Evolutionary conservation across 2,113 vertebrate species (phyloP), one percentile per base, ranked within the genome.

Genomic region (Acanthisitta chloris): DNA sequence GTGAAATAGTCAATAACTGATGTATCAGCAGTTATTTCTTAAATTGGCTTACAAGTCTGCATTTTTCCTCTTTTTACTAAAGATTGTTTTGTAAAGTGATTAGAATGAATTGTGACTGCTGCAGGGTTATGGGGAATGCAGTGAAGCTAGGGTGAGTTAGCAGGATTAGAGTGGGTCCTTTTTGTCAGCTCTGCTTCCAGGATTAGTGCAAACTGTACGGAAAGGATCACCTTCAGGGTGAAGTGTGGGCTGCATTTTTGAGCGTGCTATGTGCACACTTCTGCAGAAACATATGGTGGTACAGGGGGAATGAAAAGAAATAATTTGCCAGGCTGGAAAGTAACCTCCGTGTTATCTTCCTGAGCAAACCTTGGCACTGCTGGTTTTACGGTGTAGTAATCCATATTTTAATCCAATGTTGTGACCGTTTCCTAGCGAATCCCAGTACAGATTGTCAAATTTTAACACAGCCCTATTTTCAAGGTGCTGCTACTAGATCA

Each of bases 1-100:
- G 98, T 98, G 97, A 98, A 98, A 98, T 98, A 99, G 99, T 99
- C 99, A 98, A 98, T 99, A 99, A 98, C 98, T 99, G 99, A 99
- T 99, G 98, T 98, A 99, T 99, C 99, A 99, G 99, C 99, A 99
- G 98, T 99, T 99, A 99, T 98, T 99, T 99, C 98, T 99, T 98
- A 99, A 99, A 99, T 99, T 99, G 99, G 98, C 99, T 99, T 98
- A 97, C 98, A 98, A 98, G 99, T 98, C 99, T 98, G 98, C 98
- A 97, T 99, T 98, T 98, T 95, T 96, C 96, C 93, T 97, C 85
- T 97, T 97, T 98, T 98, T 97, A 97, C 98, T 97, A 98, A 98
- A 98, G 98, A 98, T 98, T 98, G 98, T 98, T 98, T 98, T 98
- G 98, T 98, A 98, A 98, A 98, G 97, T 98, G 98, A 98, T 98